These are phyloP conservation scores for Chymomyza amoena DNA, from an alignment of 2,888 invertebrate species.

Conservation along the genomic window DNA sequence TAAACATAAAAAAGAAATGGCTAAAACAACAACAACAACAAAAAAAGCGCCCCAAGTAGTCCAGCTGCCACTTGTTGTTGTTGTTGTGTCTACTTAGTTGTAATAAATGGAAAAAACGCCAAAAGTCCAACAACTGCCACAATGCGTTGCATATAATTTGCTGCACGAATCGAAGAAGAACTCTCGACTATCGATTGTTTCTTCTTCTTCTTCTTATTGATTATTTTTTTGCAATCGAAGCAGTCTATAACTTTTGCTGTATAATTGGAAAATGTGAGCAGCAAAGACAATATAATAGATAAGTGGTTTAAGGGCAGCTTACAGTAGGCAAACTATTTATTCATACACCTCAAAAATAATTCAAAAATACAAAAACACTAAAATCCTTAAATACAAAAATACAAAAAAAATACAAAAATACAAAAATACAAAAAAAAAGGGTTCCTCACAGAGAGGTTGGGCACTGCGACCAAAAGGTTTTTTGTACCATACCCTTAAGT, in stretches of 20 bases:
- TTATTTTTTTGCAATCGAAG: not conserved
- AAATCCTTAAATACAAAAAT: no score
- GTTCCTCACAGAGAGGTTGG: no score
- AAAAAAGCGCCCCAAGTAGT: conserved; percentile 1
- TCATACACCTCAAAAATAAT: no score
- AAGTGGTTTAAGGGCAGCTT: not conserved
- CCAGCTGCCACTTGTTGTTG: conserved; percentile 44
- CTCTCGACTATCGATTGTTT: not conserved
- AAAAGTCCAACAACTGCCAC: conserved; percentile 38
- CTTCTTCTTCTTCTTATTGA: not conserved
- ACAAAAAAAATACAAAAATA: no score
- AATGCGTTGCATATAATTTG: conserved; percentile 62
- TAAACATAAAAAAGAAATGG: conserved; percentile 11
- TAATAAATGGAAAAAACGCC: conserved; percentile 58
- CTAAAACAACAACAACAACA: conserved; percentile 13
- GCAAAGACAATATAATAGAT: not conserved
- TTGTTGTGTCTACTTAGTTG: conserved; percentile 65
- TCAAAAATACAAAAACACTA: no score
- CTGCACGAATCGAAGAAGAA: conserved; percentile 27
- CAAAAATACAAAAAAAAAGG: no score
- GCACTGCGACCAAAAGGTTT: no score
- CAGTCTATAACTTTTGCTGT: not conserved
- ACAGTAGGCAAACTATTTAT: not conserved
- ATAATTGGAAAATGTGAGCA: not conserved
- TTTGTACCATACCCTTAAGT: no score